These are phyloP conservation scores for Epsilonema sp. DNA, from an alignment of 2,888 invertebrate species.

Conservation along the genomic window DNA sequence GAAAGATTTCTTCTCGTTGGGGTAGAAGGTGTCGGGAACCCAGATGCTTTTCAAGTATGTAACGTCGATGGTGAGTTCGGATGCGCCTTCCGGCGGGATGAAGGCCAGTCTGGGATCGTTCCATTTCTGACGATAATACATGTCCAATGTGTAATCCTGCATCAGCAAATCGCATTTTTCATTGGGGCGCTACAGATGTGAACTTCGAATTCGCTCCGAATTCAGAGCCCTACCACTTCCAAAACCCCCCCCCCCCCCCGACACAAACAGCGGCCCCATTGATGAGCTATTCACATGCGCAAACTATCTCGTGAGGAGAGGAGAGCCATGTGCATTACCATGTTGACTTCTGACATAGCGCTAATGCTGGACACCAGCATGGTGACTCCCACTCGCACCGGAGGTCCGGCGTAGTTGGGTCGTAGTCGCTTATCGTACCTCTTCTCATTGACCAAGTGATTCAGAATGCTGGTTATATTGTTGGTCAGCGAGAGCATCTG, in stretches of 20 bases:
- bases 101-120: constrained; percentile 84
- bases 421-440: constrained; percentile 22
- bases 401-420: constrained; percentile 28
- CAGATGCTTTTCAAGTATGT: constrained; percentile 73
- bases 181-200: too few relatives aligned
- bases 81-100: constrained; percentile 53
- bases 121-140: constrained; percentile 98
- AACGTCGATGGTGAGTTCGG: too few relatives aligned
- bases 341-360: constrained; percentile 27
- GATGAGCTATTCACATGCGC: too few relatives aligned
- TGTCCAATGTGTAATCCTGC: constrained; percentile 93
- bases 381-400: constrained; percentile 26
- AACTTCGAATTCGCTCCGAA: too few relatives aligned
- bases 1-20: constrained; percentile 99
- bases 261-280: too few relatives aligned
- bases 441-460: background rate
- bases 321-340: too few relatives aligned
- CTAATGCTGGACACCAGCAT: constrained; percentile 25
- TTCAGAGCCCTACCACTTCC: too few relatives aligned
- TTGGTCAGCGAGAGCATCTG: too few relatives aligned
- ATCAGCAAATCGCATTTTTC: too few relatives aligned
- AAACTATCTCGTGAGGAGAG: too few relatives aligned
- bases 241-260: too few relatives aligned
- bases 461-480: constrained; percentile 7
- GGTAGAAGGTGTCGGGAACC: constrained; percentile 99